A percentile compares a stretch with the other conserved stretches of the same genome.
Evolutionary conservation across 2,888 invertebrate genomes (phyloP).

Genomic region (Melanostoma scalare): DNA sequence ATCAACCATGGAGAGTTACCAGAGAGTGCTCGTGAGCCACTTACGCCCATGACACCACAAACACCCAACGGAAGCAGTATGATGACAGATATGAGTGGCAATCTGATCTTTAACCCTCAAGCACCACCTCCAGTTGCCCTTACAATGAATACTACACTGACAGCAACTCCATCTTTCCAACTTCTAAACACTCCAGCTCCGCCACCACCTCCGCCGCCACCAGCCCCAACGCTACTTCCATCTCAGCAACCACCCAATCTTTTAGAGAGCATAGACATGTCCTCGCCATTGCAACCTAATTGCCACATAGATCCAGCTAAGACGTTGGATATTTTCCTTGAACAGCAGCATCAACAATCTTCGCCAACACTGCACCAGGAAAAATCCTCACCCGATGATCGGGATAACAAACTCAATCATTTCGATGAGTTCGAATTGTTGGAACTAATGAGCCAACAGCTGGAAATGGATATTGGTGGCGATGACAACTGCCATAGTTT

Average conservation of each 20-base stretch:
- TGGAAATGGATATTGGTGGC: constrained; percentile 84
- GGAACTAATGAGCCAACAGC: constrained; percentile 82
- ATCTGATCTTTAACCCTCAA: constrained; percentile 74
- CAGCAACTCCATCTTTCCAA: constrained; percentile 61
- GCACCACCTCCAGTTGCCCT: constrained; percentile 70
- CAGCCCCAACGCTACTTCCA: constrained; percentile 60
- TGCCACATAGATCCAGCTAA: constrained; percentile 79
- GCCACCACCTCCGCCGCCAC: constrained; percentile 62
- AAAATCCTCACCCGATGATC: constrained; percentile 72
- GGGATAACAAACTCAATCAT: constrained; percentile 78
- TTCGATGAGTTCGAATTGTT: constrained; percentile 81
- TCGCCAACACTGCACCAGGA: constrained; percentile 72
- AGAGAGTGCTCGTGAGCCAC: constrained; percentile 85
- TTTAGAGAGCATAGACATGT: constrained; percentile 80
- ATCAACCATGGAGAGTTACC: constrained; percentile 96
- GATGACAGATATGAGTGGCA: constrained; percentile 75
- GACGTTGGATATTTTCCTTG: constrained; percentile 80
- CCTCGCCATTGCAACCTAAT: constrained; percentile 79
- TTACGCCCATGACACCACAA: constrained; percentile 83
- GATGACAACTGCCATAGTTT: constrained; percentile 77
- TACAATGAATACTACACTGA: constrained; percentile 75
- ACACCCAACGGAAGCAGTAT: constrained; percentile 77
- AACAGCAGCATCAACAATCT: constrained; percentile 77
- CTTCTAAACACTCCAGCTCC: constrained; percentile 74
- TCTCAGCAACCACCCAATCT: constrained; percentile 55